These are phyloP conservation scores for Epinephelus coioides DNA, from an alignment of 2,797 vertebrate genomes.

Conservation along the genomic window DNA sequence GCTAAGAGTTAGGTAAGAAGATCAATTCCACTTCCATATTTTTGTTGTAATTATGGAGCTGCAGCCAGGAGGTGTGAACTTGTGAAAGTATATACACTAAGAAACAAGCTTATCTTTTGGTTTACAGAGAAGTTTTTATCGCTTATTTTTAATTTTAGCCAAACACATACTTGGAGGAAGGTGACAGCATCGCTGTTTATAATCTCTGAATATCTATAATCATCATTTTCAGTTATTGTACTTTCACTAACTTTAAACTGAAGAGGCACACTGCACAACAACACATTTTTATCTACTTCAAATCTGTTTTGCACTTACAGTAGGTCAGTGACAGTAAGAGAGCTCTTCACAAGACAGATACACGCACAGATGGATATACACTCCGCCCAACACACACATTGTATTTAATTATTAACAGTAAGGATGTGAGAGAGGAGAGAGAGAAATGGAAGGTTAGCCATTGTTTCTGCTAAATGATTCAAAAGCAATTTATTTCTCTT, in stretches of 20 bases:
- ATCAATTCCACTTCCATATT: not conserved
- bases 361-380: conserved; percentile 1
- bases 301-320: conserved; percentile 1
- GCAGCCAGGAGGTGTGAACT: not conserved
- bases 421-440: conserved; percentile 40
- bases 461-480: conserved; percentile 74
- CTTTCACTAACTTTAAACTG: not conserved
- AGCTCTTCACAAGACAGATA: conserved; percentile 27
- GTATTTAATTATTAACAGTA: conserved; percentile 68
- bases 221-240: conserved; percentile 20
- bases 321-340: conserved; percentile 25
- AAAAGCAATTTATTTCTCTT: conserved; percentile 69
- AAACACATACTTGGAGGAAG: not conserved
- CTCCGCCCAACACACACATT: conserved; percentile 40
- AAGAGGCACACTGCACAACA: not conserved
- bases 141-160: not conserved
- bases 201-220: conserved; percentile 11
- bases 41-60: not conserved
- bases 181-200: not conserved
- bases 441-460: conserved; percentile 55
- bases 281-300: conserved; percentile 14
- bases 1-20: not conserved
- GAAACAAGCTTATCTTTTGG: not conserved
- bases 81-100: not conserved
- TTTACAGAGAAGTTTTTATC: not conserved